Percentiles rank a stretch among this genome's conserved stretches.
phyloP scores from a whole-genome alignment of 2,113 vertebrate genomes.

The Corythoichthys intestinalis region DNA sequence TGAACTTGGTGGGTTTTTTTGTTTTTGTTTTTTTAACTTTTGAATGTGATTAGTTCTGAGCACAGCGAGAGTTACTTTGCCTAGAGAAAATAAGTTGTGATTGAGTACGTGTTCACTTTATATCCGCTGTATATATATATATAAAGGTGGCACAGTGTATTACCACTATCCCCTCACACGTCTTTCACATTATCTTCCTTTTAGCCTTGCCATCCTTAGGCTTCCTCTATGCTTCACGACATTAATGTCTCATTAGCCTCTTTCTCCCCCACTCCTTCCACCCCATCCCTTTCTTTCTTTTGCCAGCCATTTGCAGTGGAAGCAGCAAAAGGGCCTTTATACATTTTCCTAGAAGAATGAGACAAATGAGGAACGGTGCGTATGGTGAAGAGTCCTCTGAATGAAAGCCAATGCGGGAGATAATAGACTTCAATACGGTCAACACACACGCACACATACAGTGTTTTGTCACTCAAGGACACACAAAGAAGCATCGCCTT shows the following conservation, averaged over 20 bases:
- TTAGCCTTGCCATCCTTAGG: constrained; percentile 19
- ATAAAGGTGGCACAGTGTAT: not conserved
- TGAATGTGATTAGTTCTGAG: no score
- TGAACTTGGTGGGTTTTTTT: no score
- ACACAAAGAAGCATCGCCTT: constrained; percentile 10
- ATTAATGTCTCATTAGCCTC: constrained; percentile 57
- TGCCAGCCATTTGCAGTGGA: constrained; percentile 34
- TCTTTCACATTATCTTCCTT: constrained; percentile 1
- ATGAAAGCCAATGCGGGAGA: constrained; percentile 31
- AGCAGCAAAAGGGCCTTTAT: constrained; percentile 20
- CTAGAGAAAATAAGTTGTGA: no score
- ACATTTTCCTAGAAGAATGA: constrained; percentile 19
- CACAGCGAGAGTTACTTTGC: no score
- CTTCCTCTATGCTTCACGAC: constrained; percentile 41
- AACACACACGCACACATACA: constrained; percentile 3
- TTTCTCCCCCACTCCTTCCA: constrained; percentile 1
- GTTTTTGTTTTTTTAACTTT: no score
- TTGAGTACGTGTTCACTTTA: not conserved
- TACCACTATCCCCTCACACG: not conserved
- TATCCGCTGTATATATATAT: not conserved
- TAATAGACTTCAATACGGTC: constrained; percentile 45
- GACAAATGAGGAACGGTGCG: constrained; percentile 29
- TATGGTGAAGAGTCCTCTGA: constrained; percentile 20
- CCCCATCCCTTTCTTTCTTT: constrained; percentile 11
- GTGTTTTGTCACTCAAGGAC: constrained; percentile 15